phyloP scores from a whole-genome alignment of 2,113 vertebrate species.

The Rhinopithecus roxellana region DNA sequence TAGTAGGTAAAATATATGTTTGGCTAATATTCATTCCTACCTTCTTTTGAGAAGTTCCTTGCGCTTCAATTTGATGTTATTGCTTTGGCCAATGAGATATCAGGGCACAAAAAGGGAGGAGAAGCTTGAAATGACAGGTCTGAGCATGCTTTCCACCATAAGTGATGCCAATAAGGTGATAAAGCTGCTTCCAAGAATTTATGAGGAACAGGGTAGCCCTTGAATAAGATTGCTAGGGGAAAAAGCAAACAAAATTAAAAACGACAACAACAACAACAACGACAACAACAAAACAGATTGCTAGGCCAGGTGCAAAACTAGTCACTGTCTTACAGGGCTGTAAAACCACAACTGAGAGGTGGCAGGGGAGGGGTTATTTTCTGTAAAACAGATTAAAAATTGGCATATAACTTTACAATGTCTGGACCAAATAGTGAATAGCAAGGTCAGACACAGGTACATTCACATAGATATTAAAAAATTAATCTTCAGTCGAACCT shows the following conservation, averaged over 20 bases:
- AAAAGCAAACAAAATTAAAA: background rate
- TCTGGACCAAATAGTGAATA: background rate
- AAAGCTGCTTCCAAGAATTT: background rate
- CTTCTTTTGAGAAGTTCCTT: background rate
- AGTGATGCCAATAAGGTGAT: background rate
- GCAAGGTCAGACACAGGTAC: conserved; percentile 24
- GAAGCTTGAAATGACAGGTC: background rate
- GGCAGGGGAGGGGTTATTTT: background rate
- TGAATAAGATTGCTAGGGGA: background rate
- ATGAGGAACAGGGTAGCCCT: background rate
- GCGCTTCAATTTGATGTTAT: background rate
- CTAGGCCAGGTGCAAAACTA: background rate
- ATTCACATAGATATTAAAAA: background rate
- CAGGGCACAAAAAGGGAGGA: background rate
- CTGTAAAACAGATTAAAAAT: background rate
- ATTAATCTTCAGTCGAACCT: background rate
- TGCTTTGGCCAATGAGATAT: background rate
- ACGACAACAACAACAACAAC: too few species aligned
- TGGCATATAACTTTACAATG: background rate
- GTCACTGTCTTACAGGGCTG: background rate
- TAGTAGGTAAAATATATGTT: background rate
- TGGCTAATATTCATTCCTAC: background rate
- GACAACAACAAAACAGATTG: background rate
- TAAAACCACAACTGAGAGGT: background rate
- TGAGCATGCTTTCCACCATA: background rate